A percentile compares a stretch with the other conserved stretches of the same genome.
These are phyloP conservation scores for Tylochromis polylepis DNA, from an alignment of 2,113 vertebrate genomes.

Conservation along the genomic window DNA sequence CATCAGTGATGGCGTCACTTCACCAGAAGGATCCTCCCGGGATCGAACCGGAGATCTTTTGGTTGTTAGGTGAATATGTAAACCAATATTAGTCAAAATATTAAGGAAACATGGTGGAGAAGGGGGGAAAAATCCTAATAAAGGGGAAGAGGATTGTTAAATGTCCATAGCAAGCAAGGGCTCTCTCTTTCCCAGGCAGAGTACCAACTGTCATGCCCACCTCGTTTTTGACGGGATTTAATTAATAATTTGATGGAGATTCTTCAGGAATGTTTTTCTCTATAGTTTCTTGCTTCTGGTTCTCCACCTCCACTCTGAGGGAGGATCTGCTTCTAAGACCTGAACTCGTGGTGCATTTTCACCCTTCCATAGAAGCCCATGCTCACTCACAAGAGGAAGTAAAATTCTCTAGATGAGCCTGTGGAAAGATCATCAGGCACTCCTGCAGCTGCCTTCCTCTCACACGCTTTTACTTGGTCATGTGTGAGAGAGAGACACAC, in stretches of 20 bases:
- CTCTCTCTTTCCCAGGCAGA: not conserved
- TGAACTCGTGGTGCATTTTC: not conserved
- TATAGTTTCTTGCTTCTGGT: not conserved
- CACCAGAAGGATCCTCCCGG: not conserved
- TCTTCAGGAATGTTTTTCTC: not conserved
- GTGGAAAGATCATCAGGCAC: not conserved
- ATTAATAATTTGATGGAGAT: not conserved
- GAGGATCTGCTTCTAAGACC: not conserved
- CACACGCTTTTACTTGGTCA: not conserved
- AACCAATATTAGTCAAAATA: not conserved
- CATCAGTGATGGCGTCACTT: rapidly evolving
- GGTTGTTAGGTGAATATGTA: not conserved
- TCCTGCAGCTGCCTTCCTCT: not conserved
- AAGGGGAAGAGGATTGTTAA: no score
- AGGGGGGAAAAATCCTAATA: not conserved
- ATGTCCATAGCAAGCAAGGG: no score
- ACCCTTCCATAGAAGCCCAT: not conserved
- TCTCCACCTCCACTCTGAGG: not conserved
- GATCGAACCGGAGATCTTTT: not conserved
- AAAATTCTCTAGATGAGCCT: not conserved
- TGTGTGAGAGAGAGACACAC: no score
- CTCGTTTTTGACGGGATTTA: not conserved
- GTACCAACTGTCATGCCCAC: not conserved
- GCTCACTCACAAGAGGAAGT: not conserved
- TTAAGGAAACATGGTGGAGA: not conserved